These are phyloP conservation scores for Araneus ventricosus DNA, from an alignment of 1,140 invertebrate species.

Conservation along the genomic window DNA sequence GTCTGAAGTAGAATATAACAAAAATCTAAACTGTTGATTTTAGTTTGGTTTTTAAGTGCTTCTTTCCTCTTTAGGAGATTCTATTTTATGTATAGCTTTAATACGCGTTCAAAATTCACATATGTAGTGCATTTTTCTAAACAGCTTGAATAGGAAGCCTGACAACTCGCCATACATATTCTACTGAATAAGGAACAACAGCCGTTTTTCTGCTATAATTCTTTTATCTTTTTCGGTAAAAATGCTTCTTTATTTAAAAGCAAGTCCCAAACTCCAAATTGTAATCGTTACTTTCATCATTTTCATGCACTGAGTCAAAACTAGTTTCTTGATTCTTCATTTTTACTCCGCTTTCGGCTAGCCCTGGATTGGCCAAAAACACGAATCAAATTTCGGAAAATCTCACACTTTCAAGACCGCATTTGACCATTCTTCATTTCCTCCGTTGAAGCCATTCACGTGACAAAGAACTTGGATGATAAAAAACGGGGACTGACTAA, in stretches of 20 bases:
- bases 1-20: no score
- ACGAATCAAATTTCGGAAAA: slow-evolving; percentile 68
- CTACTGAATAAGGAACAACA: no score
- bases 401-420: slow-evolving; percentile 61
- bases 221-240: no score
- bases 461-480: slow-evolving; percentile 53
- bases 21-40: no score
- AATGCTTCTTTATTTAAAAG: slow-evolving; percentile 12
- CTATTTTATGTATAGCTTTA: no score
- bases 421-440: slow-evolving; percentile 58
- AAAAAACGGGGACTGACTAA: not conserved
- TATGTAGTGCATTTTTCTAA: no score
- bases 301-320: slow-evolving; percentile 12
- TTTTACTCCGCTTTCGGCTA: slow-evolving; percentile 34
- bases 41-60: no score
- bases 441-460: slow-evolving; percentile 56
- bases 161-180: no score
- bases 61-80: no score
- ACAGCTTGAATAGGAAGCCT: no score
- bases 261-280: slow-evolving; percentile 9
- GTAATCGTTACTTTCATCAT: slow-evolving; percentile 48
- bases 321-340: slow-evolving; percentile 39
- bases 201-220: no score
- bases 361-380: slow-evolving; percentile 41
- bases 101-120: no score